Conservation (phyloP, 1,140 invertebrate genomes). For the Coboldia fuscipes region DNA sequence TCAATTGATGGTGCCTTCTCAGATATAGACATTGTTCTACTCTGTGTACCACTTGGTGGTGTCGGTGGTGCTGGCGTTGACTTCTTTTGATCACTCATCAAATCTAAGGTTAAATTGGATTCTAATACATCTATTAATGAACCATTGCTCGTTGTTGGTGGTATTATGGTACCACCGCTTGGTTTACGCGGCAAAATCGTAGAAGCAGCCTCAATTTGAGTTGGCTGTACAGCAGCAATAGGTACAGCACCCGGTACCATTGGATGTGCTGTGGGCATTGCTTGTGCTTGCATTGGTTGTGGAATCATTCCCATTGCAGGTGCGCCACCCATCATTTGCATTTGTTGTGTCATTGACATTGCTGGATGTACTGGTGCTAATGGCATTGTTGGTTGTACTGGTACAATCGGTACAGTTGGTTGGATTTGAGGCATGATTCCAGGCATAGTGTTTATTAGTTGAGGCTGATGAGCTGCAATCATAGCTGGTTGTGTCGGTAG, state of each 20-base stretch:
- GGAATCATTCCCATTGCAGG: slow-evolving; percentile 5
- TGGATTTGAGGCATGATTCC: slow-evolving; percentile 10
- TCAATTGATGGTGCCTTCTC: slow-evolving; percentile 23
- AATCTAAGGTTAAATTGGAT: too few relatives aligned
- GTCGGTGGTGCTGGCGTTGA: slow-evolving; percentile 13
- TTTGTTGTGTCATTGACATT: slow-evolving; percentile 7
- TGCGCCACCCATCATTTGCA: slow-evolving; percentile 5
- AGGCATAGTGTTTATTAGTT: slow-evolving; percentile 12
- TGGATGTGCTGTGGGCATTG: slow-evolving; percentile 11
- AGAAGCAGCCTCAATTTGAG: slow-evolving; percentile 5
- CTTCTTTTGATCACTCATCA: slow-evolving; percentile 5
- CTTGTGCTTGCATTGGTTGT: slow-evolving; percentile 5
- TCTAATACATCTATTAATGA: background rate
- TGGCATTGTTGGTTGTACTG: slow-evolving; percentile 8
- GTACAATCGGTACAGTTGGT: slow-evolving; percentile 7
- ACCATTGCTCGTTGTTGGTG: slow-evolving; percentile 1
- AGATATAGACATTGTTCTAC: slow-evolving; percentile 20
- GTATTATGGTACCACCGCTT: background rate
- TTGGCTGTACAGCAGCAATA: slow-evolving; percentile 9
- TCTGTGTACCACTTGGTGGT: slow-evolving; percentile 19
- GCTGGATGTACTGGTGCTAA: slow-evolving; percentile 6
- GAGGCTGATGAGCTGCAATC: slow-evolving; percentile 8
- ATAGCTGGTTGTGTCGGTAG: slow-evolving; percentile 6
- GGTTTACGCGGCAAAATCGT: background rate
- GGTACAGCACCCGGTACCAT: slow-evolving; percentile 11